These are phyloP conservation scores for Epizoanthus illoricatus DNA, from an alignment of 92 coral and sea anemone species.

Conservation along the genomic window DNA sequence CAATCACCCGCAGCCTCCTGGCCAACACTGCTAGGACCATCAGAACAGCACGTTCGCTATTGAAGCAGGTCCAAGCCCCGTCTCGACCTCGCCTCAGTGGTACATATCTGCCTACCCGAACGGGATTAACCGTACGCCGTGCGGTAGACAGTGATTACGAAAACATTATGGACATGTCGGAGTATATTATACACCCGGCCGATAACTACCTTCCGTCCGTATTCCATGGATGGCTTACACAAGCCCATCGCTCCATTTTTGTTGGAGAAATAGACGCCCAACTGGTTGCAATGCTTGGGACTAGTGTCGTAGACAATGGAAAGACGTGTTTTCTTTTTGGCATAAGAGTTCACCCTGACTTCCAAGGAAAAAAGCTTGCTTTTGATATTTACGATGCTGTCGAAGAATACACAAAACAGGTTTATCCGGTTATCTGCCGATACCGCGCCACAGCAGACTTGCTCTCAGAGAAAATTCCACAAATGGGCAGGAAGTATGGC, in stretches of 20 bases:
- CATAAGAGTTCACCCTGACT: background rate
- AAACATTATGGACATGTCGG: background rate
- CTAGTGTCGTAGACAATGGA: background rate
- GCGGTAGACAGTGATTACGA: background rate
- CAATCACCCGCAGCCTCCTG: too few species aligned
- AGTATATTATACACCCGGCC: background rate
- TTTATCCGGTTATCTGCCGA: background rate
- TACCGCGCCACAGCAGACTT: constrained; percentile 6
- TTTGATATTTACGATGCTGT: background rate
- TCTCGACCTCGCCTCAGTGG: too few species aligned
- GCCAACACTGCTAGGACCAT: too few species aligned
- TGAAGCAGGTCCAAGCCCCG: too few species aligned
- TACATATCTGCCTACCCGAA: background rate
- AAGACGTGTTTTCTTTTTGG: background rate
- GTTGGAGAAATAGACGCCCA: background rate
- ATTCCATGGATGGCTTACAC: background rate
- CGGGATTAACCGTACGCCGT: background rate
- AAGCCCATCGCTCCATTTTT: background rate
- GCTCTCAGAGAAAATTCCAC: background rate
- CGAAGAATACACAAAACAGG: background rate
- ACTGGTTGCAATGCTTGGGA: background rate
- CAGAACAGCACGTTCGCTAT: too few species aligned
- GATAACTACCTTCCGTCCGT: background rate
- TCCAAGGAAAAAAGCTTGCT: background rate
- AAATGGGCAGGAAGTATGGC: background rate